Base-by-base conservation (phyloP, 2,888 invertebrate species). In the Hypomecis punctinalis region DNA sequence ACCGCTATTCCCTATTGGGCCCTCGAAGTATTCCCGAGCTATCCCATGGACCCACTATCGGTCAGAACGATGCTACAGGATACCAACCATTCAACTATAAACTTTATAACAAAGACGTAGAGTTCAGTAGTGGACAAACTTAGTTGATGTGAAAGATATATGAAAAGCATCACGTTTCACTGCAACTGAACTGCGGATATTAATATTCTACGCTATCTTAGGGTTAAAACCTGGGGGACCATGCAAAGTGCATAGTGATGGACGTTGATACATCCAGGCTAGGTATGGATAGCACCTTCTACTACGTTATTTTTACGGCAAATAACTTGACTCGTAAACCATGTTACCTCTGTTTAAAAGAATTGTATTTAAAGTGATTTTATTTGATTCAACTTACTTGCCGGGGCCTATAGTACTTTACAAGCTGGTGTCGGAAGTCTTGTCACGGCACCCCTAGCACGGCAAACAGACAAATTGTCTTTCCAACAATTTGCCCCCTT, bases 141-240 rank as follows among this genome's bases (percentile, higher is more conserved):
- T 9, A 10, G 39, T 8, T 33, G 23, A 23, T 51, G 9, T 51
- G 5, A 8, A 7, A 1, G 6, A n/a, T 39, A 13, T 23, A n/a
- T 42, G 47, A 11, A 42, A 43, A 36, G 49, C 47, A 61, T 66
- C 65, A 66, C 61, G 61, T 66, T 66, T 61, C 61, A 23, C 35
- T 61, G 65, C 65, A 61, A 53, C 46, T 58, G 45, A 55, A 43
- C 51, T 61, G 46, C 71, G 73, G 82, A 82, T 84, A 86, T 86
- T 84, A 85, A 86, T 86, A 86, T 82, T 82, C 77, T 68, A 81
- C 79, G 69, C 65, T 68, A 67, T 52, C 47, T 3, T 69, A 75
- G 76, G 79, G 78, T 66, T 76, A 75, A 56, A 69, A 61, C 72
- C 69, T 63, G 5, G 13, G 58, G 56, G 66, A 68, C 35, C 52